These are phyloP conservation scores for Caenorhabditis virilis DNA, from an alignment of 2,888 invertebrate genomes.

Conservation along the genomic window DNA sequence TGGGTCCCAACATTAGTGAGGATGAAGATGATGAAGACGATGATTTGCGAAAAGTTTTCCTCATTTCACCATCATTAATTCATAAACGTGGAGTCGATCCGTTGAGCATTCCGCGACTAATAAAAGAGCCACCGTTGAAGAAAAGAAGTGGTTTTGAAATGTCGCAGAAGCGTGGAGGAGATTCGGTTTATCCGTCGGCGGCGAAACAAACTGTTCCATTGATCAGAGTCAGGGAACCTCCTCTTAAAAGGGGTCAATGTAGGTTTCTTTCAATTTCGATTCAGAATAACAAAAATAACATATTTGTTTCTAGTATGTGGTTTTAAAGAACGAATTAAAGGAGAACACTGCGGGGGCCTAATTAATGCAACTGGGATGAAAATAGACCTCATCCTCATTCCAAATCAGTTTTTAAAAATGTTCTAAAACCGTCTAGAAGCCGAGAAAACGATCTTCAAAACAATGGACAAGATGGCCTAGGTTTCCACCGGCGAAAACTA, in stretches of 20 bases:
- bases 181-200: constrained; percentile 34
- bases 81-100: constrained; percentile 36
- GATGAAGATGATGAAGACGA: constrained; percentile 4
- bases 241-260: constrained; percentile 34
- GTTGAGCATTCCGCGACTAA: constrained; percentile 36
- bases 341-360: no score
- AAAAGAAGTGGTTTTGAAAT: constrained; percentile 4
- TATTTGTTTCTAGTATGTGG: no score
- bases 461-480: no score
- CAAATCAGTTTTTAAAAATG: no score
- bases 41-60: constrained; percentile 4
- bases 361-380: no score
- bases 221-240: constrained; percentile 33
- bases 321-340: no score
- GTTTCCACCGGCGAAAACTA: no score
- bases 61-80: background rate
- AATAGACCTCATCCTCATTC: no score
- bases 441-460: no score
- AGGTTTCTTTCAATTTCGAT: no score
- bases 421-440: no score
- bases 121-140: constrained; percentile 37
- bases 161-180: constrained; percentile 25
- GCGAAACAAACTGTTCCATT: constrained; percentile 32
- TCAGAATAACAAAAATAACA: no score
- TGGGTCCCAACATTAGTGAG: constrained; percentile 21